These are phyloP conservation scores for Erpornis zantholeuca DNA, from an alignment of 2,113 vertebrate genomes.

Conservation along the genomic window DNA sequence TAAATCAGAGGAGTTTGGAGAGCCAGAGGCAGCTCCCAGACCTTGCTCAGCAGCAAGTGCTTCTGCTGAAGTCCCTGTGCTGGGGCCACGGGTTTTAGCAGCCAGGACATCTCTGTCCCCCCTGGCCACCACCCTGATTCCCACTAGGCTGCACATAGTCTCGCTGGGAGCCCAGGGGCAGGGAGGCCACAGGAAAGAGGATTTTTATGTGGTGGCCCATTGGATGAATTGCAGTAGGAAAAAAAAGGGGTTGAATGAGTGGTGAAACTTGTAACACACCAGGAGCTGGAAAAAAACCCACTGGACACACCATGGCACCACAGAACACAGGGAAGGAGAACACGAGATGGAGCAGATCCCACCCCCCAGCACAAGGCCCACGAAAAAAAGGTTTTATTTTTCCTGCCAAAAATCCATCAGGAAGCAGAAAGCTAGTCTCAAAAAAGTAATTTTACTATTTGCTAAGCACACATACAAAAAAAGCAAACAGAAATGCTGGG, in stretches of 20 bases:
- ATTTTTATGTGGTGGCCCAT: neutral
- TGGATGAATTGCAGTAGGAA: neutral
- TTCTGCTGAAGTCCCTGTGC: rapidly evolving
- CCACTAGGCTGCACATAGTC: neutral
- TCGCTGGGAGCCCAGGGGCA: neutral
- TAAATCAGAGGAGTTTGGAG: neutral
- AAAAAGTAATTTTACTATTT: neutral
- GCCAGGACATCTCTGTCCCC: neutral
- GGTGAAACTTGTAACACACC: neutral
- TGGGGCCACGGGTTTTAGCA: neutral
- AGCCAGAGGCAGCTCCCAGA: neutral
- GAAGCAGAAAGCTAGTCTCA: neutral
- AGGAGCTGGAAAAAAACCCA: neutral
- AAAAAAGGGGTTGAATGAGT: neutral
- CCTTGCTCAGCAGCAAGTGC: neutral
- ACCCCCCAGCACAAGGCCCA: neutral
- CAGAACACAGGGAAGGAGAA: neutral
- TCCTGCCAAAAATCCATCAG: neutral
- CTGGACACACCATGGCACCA: rapidly evolving
- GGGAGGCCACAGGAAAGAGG: neutral
- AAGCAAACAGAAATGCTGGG: neutral
- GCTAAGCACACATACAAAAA: neutral
- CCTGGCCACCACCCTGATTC: neutral
- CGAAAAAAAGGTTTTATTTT: neutral
- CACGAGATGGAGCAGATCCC: neutral